Base-by-base conservation (phyloP, 2,888 invertebrate species). In the Xestia xanthographa region DNA sequence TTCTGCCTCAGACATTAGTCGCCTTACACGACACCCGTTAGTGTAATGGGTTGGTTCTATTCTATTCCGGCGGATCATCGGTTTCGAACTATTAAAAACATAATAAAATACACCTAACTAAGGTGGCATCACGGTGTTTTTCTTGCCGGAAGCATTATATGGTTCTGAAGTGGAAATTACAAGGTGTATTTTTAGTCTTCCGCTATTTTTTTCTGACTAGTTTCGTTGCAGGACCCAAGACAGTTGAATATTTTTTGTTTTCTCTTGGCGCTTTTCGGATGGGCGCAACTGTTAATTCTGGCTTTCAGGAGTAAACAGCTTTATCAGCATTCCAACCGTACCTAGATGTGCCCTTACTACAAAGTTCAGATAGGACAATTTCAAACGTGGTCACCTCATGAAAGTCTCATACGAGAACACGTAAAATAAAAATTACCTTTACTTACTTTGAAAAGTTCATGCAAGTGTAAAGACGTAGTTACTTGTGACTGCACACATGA, bases 381-480 rank as follows among this genome's bases (percentile, higher is more conserved):
- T 34, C 22, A 60, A 66, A 43, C 29, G 29, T 34, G 41, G 60
- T 14, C 48, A 38, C n/a, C 29, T 45, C 9, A n/a, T 66, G 48
- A 29, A 65, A 26, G 12, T 53, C 26, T 66, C 0, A 12, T 29
- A 29, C 8, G 29, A 1, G 58, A 20, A 43, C 65, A 34, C 22
- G n/a, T 56, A 29, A 66, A 69, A 34, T 20, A 45, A 0, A 11
- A 26, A 34, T 34, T 53, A 62, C 1, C 5, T 9, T n/a, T n/a
- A n/a, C n/a, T n/a, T 22, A 58, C 22, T 48, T 66, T 43, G 17
- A 43, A 66, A 68, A 70, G 69, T 53, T 53, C 50, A 74, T 38
- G 62, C 50, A 69, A 80, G 65, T 43, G 43, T 84, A n/a, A 74
- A 67, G 50, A 26, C 4, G 20, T 5, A 41, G 53, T 45, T 48